These are phyloP conservation scores for Neomorphus geoffroyi DNA, from an alignment of 2,797 vertebrate genomes.

Conservation along the genomic window DNA sequence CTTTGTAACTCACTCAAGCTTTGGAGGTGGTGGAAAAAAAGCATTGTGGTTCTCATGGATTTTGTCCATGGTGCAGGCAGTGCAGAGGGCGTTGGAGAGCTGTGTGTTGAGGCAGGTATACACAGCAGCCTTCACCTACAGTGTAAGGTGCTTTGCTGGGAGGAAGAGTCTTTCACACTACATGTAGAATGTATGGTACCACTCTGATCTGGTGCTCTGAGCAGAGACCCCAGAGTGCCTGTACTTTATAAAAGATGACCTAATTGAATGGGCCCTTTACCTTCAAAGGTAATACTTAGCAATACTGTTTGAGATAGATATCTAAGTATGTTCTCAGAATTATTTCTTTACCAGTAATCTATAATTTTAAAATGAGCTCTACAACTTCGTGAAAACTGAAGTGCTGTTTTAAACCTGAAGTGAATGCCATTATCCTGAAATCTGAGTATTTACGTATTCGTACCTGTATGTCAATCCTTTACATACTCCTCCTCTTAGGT, in stretches of 20 bases:
- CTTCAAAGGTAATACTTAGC: not conserved
- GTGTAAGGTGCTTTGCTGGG: not conserved
- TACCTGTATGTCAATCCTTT: not conserved
- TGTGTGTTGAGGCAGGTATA: not conserved
- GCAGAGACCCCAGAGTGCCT: not conserved
- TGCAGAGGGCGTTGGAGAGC: not conserved
- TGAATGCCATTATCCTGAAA: not conserved
- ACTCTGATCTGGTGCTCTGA: not conserved
- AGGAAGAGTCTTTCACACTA: not conserved
- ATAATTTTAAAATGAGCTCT: not conserved
- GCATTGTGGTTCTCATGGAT: not conserved
- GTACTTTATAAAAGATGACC: not conserved
- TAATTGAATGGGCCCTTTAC: not conserved
- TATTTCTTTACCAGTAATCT: not conserved
- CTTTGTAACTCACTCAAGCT: not conserved
- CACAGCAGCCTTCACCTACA: not conserved
- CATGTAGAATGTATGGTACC: rapidly evolving
- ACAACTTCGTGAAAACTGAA: not conserved
- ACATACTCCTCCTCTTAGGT: not conserved
- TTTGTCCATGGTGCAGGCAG: not conserved
- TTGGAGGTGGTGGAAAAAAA: not conserved
- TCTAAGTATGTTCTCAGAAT: not conserved
- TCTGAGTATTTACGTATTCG: not conserved
- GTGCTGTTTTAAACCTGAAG: not conserved
- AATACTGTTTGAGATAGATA: not conserved